Percentiles rank a stretch among this genome's conserved stretches.
Conservation (phyloP, 2,888 invertebrate species). For the Bombylius discolor region DNA sequence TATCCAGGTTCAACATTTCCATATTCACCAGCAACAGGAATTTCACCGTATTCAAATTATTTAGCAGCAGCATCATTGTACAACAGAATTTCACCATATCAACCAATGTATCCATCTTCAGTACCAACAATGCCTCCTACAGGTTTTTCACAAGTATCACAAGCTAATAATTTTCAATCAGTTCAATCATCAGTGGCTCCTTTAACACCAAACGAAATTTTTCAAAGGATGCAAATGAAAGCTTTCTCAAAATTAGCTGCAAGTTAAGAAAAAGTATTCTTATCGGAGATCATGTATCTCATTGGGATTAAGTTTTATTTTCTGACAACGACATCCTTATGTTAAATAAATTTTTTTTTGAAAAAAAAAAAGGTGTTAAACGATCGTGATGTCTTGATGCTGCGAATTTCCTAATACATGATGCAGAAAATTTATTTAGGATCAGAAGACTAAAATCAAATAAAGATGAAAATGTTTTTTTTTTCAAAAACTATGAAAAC, state of each 20-base stretch:
- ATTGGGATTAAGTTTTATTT: too few species aligned
- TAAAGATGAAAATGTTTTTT: too few species aligned
- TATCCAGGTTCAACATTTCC: conserved; percentile 16
- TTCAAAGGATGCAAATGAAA: conserved; percentile 39
- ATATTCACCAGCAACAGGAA: conserved; percentile 20
- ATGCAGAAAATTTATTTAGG: too few species aligned
- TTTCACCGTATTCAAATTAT: conserved; percentile 9
- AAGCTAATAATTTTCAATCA: not conserved
- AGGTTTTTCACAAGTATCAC: not conserved
- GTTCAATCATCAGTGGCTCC: not conserved
- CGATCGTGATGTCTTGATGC: too few species aligned
- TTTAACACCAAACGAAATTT: conserved; percentile 22
- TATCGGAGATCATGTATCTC: not conserved
- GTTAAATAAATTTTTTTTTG: too few species aligned
- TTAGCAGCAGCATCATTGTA: conserved; percentile 24
- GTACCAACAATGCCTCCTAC: too few species aligned
- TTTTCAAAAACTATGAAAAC: too few species aligned
- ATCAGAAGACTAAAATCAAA: too few species aligned
- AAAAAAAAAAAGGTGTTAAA: too few species aligned
- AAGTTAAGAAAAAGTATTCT: conserved; percentile 19
- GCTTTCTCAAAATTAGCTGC: conserved; percentile 30
- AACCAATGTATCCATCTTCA: not conserved
- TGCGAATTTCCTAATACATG: too few species aligned
- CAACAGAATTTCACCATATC: conserved; percentile 26
- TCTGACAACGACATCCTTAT: too few species aligned